phyloP scores from a whole-genome alignment of 2,797 vertebrate species.

The Dromococcyx pavoninus region DNA sequence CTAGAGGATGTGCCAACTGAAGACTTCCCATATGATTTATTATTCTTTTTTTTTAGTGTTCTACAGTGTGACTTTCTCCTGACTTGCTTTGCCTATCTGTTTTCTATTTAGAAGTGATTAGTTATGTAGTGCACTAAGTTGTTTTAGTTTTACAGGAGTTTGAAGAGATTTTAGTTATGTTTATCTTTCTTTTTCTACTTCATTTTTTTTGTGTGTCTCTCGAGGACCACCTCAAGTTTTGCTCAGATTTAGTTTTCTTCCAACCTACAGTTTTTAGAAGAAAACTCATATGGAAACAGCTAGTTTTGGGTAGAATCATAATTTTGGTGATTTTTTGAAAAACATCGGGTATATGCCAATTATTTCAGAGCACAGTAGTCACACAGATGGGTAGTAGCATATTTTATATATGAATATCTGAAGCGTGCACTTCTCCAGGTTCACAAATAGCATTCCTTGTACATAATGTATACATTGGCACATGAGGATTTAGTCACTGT shows the following conservation, averaged over 20 bases:
- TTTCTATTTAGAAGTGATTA: constrained; percentile 5
- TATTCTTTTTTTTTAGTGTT: not conserved
- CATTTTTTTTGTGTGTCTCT: not conserved
- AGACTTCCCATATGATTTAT: not conserved
- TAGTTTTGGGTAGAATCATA: not conserved
- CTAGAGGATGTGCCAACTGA: not conserved
- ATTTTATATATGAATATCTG: not conserved
- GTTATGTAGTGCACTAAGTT: not conserved
- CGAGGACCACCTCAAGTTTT: not conserved
- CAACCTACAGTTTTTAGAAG: not conserved
- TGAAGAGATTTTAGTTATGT: not conserved
- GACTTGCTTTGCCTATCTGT: not conserved
- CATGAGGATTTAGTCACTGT: not conserved
- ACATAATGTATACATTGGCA: not conserved
- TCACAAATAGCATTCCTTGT: not conserved
- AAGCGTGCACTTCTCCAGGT: not conserved
- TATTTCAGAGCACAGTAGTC: not conserved
- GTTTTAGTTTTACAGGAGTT: constrained; percentile 18
- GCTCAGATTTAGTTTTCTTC: not conserved
- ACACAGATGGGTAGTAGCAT: not conserved
- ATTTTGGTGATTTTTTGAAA: not conserved
- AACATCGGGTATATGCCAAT: not conserved
- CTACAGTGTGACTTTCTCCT: not conserved
- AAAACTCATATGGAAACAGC: not conserved
- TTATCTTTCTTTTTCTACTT: not conserved